Conservation (phyloP, 2,113 vertebrate species). For the Psilopsiagon aymara region DNA sequence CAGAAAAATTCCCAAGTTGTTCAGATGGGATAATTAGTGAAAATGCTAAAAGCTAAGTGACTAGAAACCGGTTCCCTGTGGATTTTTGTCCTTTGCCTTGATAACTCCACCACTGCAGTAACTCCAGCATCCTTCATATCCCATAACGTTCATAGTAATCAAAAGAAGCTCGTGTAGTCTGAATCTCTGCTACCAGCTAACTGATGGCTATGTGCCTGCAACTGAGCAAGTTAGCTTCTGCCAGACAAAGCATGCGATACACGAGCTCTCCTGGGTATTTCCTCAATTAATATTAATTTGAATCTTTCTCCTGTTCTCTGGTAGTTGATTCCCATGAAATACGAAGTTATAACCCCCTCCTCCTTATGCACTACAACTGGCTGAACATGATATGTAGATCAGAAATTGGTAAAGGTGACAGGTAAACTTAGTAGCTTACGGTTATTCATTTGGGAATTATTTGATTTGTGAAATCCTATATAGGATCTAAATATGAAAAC, state of each 20-base stretch:
- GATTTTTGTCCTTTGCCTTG: background rate
- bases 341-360: background rate
- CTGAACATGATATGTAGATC: background rate
- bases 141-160: background rate
- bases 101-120: fast-evolving
- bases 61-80: background rate
- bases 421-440: background rate
- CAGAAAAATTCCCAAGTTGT: background rate
- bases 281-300: too few species aligned
- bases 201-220: background rate
- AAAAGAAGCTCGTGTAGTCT: background rate
- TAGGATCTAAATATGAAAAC: background rate
- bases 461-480: background rate
- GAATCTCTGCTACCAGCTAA: background rate
- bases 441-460: background rate
- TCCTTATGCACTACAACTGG: fast-evolving
- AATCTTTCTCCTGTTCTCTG: background rate
- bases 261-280: background rate
- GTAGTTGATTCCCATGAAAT: background rate
- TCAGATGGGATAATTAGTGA: background rate
- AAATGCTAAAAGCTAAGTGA: background rate
- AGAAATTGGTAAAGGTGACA: background rate
- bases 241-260: background rate
- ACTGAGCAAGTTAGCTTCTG: background rate
- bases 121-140: background rate